Evolutionary conservation across 2,888 invertebrate species (phyloP).

Genomic region (Oscheius sp.): DNA sequence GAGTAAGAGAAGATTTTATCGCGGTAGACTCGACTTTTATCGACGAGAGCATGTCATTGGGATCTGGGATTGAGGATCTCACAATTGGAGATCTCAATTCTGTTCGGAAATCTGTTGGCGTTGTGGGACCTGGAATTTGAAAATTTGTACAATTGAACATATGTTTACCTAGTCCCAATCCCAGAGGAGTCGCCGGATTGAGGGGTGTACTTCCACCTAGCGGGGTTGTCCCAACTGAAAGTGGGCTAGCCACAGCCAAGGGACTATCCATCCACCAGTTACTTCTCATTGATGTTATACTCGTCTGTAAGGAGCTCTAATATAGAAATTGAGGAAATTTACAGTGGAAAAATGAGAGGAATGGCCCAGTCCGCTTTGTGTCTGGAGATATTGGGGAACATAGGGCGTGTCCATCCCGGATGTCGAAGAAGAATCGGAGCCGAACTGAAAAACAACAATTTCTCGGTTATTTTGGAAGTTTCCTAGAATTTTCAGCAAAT

Average conservation of each 20-base stretch:
- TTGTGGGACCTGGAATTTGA: conserved; percentile 30
- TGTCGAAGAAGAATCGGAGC: not conserved
- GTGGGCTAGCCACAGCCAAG: conserved; percentile 17
- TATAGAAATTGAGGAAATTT: not conserved
- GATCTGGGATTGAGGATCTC: not conserved
- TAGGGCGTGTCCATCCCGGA: conserved; percentile 43
- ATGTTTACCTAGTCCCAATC: conserved; percentile 18
- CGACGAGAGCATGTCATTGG: conserved; percentile 12
- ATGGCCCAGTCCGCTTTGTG: conserved; percentile 28
- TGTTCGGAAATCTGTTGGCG: conserved; percentile 16
- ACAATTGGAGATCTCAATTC: conserved; percentile 15
- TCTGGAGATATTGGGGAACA: conserved; percentile 63
- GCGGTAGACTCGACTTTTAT: not conserved
- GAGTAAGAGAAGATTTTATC: conserved; percentile 21
- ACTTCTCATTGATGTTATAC: conserved; percentile 10
- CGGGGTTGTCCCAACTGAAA: conserved; percentile 14
- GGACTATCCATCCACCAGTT: conserved; percentile 32
- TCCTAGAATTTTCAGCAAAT: no score
- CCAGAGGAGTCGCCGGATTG: conserved; percentile 34
- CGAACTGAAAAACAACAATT: conserved; percentile 28
- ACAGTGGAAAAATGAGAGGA: not conserved
- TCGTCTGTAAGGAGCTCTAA: not conserved
- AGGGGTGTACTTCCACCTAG: conserved; percentile 20
- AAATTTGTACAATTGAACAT: no score
- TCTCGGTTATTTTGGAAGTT: no score